A percentile compares a stretch with the other conserved stretches of the same genome.
Conservation (phyloP, 64 coral and sea anemone genomes). For the Anthopleura sola region DNA sequence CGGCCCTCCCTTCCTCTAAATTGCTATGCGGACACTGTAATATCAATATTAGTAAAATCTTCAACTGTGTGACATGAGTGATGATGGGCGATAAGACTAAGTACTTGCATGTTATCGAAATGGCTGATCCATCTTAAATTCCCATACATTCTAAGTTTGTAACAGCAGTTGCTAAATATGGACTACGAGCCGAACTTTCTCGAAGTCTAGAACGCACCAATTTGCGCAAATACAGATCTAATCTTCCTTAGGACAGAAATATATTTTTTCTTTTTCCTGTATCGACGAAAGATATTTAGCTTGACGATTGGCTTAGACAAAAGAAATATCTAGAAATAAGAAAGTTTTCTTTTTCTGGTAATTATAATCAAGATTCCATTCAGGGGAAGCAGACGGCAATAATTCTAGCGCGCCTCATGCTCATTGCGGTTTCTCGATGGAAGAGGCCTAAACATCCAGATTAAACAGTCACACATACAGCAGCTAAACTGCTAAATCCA, state of each 20-base stretch:
- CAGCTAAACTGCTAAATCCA: too few relatives aligned
- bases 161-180: neutral
- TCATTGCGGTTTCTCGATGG: too few relatives aligned
- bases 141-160: neutral
- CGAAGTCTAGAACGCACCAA: neutral
- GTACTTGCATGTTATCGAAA: neutral
- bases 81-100: neutral
- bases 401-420: too few relatives aligned
- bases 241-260: neutral
- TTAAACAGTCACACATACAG: neutral
- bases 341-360: too few relatives aligned
- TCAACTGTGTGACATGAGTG: neutral
- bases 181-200: neutral
- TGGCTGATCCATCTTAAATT: neutral
- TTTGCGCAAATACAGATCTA: neutral
- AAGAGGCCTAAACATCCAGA: too few relatives aligned
- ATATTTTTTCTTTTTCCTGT: neutral
- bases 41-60: neutral
- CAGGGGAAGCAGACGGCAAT: too few relatives aligned
- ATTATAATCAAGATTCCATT: too few relatives aligned
- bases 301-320: too few relatives aligned
- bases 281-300: too few relatives aligned
- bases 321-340: too few relatives aligned
- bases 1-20: neutral
- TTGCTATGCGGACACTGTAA: neutral